Base-by-base conservation (phyloP, 2,113 vertebrate species). In the Stigmatopora nigra region DNA sequence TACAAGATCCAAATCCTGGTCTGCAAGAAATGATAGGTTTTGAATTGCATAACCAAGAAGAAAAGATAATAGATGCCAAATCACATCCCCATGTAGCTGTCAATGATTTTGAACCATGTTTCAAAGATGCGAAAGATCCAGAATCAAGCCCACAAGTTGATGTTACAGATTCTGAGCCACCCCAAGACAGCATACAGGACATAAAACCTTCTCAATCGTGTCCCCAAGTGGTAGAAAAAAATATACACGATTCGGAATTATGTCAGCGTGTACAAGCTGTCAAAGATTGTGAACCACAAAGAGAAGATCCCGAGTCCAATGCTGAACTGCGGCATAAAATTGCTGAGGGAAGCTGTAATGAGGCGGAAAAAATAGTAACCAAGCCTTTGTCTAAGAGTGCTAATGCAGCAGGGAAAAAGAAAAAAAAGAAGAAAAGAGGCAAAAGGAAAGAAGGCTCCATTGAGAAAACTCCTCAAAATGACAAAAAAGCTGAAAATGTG, bases 341-440 rank as follows among this genome's bases (percentile, higher is more conserved):
- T 11, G 25, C 53, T 16, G 69, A 76, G 2, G 71, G 35, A 15
- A 80, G 79, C n/a, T 63, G 60, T 0, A 62, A 78, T 0, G 58
- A 75, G 16, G 63, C 49, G 22, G 74, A 85, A 31, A 76, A 79
- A 19, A 19, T 5, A 0, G 11, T 47, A 0, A 56, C 36, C 63
- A 68, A 74, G 44, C 14, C 64, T 61, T 73, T 79, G 61, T 5
- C 76, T 19, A 76, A 84, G 56, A 62, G 22, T 35, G 19, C 61
- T 8, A 19, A 73, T 9, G 65, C 58, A 41, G 61, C 83, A 48
- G 83, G 83, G n/a, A 90, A 88, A 61, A 91, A 87, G 73, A 91
- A 87, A 70, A 92, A 82, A 58, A 90, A 73, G 77, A 92, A 88
- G 65, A 89, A 47, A 75, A 89, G 65, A 64, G 65, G 66, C 22